Evolutionary conservation across 2,797 vertebrate genomes (phyloP), one percentile per base, ranked within the genome.

Genomic region (Staurois parvus): DNA sequence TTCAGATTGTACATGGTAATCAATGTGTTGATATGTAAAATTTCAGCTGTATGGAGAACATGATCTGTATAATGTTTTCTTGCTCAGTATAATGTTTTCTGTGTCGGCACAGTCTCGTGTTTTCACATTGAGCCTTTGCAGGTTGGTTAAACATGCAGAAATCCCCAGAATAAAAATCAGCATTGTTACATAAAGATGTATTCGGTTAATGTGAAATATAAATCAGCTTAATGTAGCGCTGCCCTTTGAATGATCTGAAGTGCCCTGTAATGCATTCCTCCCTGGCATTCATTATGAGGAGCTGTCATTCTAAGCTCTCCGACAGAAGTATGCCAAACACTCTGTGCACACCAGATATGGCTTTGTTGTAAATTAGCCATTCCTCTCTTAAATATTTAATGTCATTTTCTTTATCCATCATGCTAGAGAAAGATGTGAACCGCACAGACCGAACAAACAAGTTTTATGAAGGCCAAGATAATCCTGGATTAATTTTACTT

Each of bases 401-500:
- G 89, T 89, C 84, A 91, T 30, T 92, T 79, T 1, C 48, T 85
- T 94, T 28, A 90, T 83, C 84, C 81, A 67, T 85, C n/a, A 89
- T 84, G 82, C 76, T 92, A 98, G 97, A 99, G 91, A 99, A 99
- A 92, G 98, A 99, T 86, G 98, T 99, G 84, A 98, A 99, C 94
- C 94, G 97, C 89, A 99, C 97, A 7, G 98, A 99, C 92, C 91
- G 97, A 90, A 98, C 95, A 59, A 99, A 99, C 90, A 94, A 95
- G 52, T 99, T 99, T 94, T 99, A 98, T 7, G 97, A 99, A 94
- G 98, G 97, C 0, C 93, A 96, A 70, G 96, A 98, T 91, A 99
- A 99, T 92, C 97, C 98, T 2, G 96, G 97, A 77, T 90, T 99
- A 91, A 96, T 97, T 42, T 94, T 98, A 82, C 97, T 99, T 83